phyloP scores from a whole-genome alignment of 1,140 invertebrate species.

The Drosophila eugracilis region DNA sequence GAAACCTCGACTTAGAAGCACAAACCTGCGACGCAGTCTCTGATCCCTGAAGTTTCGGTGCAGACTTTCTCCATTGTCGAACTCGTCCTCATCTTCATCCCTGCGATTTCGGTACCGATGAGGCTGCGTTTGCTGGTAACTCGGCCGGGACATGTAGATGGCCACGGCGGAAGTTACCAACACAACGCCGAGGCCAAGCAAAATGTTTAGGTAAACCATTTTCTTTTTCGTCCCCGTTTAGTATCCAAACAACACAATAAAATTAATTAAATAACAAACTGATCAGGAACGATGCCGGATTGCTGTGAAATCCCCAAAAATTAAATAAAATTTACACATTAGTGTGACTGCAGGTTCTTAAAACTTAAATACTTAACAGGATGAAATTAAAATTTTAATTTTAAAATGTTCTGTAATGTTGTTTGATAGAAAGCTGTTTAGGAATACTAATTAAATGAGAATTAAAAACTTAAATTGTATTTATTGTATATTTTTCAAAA shows the following conservation, averaged over 20 bases:
- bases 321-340: not conserved
- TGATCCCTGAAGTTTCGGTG: conserved; percentile 1
- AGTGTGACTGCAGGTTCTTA: not conserved
- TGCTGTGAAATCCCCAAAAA: conserved; percentile 39
- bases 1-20: not conserved
- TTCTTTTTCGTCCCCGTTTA: not conserved
- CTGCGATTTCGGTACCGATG: conserved; percentile 1
- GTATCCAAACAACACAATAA: not conserved
- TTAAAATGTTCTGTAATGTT: too few species aligned
- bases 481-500: too few species aligned
- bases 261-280: conserved; percentile 10
- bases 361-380: not conserved
- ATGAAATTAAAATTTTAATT: too few species aligned
- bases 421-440: too few species aligned
- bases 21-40: conserved; percentile 12
- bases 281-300: not conserved
- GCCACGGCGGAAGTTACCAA: conserved; percentile 26
- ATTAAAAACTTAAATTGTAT: too few species aligned
- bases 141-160: conserved; percentile 21
- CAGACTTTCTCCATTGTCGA: not conserved
- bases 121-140: not conserved
- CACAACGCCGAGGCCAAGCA: conserved; percentile 22
- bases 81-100: not conserved
- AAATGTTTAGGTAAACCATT: conserved; percentile 50
- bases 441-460: too few species aligned